Evolutionary conservation across 2,113 vertebrate species (phyloP).

Genomic region (Pagrus major): DNA sequence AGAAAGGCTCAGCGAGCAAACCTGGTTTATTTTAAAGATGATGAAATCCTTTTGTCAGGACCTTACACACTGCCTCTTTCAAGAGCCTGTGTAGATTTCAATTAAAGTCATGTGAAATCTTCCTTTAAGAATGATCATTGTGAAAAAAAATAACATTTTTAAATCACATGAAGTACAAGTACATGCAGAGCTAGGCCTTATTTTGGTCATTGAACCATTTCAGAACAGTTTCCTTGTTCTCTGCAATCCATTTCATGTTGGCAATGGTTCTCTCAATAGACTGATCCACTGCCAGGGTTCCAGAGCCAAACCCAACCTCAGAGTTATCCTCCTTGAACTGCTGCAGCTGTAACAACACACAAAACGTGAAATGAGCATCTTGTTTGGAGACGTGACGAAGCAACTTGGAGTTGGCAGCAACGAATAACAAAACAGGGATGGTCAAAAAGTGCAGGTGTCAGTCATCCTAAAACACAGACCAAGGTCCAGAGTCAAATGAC

Average conservation of each 20-base stretch:
- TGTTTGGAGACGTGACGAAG: not conserved
- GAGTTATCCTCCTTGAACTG: constrained; percentile 87
- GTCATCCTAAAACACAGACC: not conserved
- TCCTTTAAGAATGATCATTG: not conserved
- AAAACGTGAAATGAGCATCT: not conserved
- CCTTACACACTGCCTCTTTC: not conserved
- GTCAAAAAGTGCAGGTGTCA: not conserved
- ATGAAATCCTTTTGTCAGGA: not conserved
- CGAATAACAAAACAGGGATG: not conserved
- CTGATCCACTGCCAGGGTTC: constrained; percentile 90
- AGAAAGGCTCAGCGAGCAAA: not conserved
- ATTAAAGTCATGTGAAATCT: not conserved
- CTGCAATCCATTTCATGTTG: constrained; percentile 91
- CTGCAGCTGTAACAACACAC: constrained; percentile 83
- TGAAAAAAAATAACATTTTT: not conserved
- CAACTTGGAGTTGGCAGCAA: no score
- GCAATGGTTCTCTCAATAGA: constrained; percentile 89
- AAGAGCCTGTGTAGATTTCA: not conserved
- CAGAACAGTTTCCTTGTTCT: constrained; percentile 79
- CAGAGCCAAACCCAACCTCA: constrained; percentile 89
- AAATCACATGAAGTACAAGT: not conserved
- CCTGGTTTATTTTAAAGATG: not conserved
- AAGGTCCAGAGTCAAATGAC: not conserved
- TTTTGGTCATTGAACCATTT: constrained; percentile 79
- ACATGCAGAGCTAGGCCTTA: not conserved